Evolutionary conservation across 2,888 invertebrate species (phyloP).

Genomic region (Cephus spinipes): DNA sequence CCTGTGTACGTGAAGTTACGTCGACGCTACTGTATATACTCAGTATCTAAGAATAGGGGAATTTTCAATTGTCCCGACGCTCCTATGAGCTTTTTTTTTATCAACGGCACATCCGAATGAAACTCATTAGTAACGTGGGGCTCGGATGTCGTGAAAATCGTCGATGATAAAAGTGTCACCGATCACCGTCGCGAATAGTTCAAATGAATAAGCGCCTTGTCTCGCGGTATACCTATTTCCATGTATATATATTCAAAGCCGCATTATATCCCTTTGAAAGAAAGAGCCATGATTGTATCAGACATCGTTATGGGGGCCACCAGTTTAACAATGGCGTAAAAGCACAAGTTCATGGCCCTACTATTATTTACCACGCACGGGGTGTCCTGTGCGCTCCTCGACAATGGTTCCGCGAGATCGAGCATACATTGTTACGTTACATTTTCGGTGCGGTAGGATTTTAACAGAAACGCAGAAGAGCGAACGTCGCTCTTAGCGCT

Average conservation of each 20-base stretch:
- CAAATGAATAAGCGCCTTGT: not conserved
- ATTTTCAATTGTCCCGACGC: not conserved
- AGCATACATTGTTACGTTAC: slow-evolving; percentile 53
- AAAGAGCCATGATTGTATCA: slow-evolving; percentile 16
- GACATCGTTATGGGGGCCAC: slow-evolving; percentile 28
- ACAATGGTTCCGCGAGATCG: slow-evolving; percentile 50
- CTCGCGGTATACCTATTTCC: not conserved
- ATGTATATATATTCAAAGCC: slow-evolving; percentile 24
- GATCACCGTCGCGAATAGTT: not conserved
- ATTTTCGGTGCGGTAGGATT: slow-evolving; percentile 12
- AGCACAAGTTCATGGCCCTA: slow-evolving; percentile 58
- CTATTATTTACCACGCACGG: slow-evolving; percentile 56
- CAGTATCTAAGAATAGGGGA: not conserved
- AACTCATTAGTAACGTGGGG: not conserved
- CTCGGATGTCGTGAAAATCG: not conserved
- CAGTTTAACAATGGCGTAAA: slow-evolving; percentile 44
- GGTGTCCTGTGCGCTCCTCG: slow-evolving; percentile 38
- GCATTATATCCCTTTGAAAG: slow-evolving; percentile 27
- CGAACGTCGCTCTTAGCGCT: slow-evolving; percentile 22
- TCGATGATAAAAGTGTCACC: not conserved
- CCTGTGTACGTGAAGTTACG: not conserved
- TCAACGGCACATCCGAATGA: not conserved
- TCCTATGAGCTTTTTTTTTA: not conserved
- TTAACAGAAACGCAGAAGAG: slow-evolving; percentile 7
- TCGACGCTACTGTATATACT: not conserved